These are phyloP conservation scores for Halictus quadricinctus DNA, from an alignment of 2,888 invertebrate genomes.

Conservation along the genomic window DNA sequence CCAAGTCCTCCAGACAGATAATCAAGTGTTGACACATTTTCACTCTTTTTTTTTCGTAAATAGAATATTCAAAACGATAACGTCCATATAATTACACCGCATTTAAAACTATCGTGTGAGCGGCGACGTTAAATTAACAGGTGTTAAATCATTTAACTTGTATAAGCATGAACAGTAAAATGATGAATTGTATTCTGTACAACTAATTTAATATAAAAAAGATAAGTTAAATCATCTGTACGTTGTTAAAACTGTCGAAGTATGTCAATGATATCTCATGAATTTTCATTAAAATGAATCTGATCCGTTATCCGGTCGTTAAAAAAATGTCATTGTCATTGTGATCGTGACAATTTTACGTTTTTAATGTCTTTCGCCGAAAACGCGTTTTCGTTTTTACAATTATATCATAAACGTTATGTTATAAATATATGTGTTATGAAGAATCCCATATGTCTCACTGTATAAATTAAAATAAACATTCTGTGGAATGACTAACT, in stretches of 20 bases:
- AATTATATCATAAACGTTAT: slow-evolving; percentile 17
- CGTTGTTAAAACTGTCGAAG: slow-evolving; percentile 1
- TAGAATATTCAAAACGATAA: slow-evolving; percentile 46
- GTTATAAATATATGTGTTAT: slow-evolving; percentile 25
- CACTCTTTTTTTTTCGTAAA: slow-evolving; percentile 41
- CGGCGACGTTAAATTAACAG: slow-evolving; percentile 49
- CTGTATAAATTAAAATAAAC: slow-evolving; percentile 24
- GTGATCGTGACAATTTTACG: background rate
- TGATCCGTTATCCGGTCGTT: slow-evolving; percentile 20
- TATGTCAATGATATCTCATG: background rate
- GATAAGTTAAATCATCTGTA: slow-evolving; percentile 24
- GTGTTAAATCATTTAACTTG: slow-evolving; percentile 34
- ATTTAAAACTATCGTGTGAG: slow-evolving; percentile 53
- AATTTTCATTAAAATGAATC: slow-evolving; percentile 11
- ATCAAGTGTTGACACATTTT: slow-evolving; percentile 49
- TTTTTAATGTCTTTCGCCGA: background rate
- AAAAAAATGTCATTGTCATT: slow-evolving; percentile 31
- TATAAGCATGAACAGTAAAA: slow-evolving; percentile 38
- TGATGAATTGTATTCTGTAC: slow-evolving; percentile 20
- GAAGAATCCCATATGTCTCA: slow-evolving; percentile 16
- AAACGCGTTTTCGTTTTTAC: background rate
- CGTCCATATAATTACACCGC: slow-evolving; percentile 32
- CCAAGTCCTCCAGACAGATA: slow-evolving; percentile 56
- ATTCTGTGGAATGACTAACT: slow-evolving; percentile 30
- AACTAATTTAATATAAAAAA: slow-evolving; percentile 37